Evolutionary conservation across 2,888 invertebrate genomes (phyloP).

Genomic region (Macaria notata): DNA sequence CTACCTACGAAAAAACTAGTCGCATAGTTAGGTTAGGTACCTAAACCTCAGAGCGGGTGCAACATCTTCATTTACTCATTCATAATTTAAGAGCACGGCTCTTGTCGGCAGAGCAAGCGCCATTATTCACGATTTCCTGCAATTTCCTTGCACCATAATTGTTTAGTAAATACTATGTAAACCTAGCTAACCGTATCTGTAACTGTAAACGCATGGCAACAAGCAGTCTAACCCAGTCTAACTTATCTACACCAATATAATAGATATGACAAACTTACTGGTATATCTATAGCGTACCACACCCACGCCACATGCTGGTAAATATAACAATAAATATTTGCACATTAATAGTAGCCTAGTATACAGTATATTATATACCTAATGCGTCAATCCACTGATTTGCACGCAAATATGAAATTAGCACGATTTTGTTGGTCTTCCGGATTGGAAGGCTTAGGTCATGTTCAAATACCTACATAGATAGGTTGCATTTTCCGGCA

Average conservation of each 20-base stretch:
- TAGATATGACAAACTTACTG: slow-evolving; percentile 35
- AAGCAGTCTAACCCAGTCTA: slow-evolving; percentile 3
- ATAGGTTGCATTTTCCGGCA: no score
- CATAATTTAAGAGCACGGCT: no score
- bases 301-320: slow-evolving; percentile 30
- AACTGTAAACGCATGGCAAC: slow-evolving; percentile 1
- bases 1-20: no score
- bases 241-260: slow-evolving; percentile 36
- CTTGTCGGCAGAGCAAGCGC: no score
- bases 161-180: no score
- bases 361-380: neutral
- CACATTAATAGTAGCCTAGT: slow-evolving; percentile 11
- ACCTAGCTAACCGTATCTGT: no score
- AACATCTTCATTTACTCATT: no score
- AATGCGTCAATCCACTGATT: slow-evolving; percentile 32
- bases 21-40: no score
- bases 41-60: no score
- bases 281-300: slow-evolving; percentile 16
- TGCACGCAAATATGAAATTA: slow-evolving; percentile 5
- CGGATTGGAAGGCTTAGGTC: slow-evolving; percentile 1
- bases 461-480: no score
- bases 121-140: no score
- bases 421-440: neutral
- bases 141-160: no score
- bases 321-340: slow-evolving; percentile 42